phyloP scores from a whole-genome alignment of 2,797 vertebrate species.

The Ciconia nigra region DNA sequence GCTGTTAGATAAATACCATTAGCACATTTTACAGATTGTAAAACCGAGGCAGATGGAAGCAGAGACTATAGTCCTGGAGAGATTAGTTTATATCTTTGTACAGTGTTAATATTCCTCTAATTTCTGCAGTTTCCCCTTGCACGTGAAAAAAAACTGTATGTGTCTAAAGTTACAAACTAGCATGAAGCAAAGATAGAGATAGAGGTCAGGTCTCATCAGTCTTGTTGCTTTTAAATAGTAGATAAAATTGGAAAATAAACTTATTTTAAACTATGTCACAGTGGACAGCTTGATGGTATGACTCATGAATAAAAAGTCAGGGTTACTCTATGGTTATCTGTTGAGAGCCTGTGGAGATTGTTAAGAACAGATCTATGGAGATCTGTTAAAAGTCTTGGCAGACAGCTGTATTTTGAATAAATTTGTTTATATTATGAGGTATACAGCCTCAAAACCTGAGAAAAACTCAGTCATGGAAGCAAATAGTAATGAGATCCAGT shows the following conservation, averaged over 20 bases:
- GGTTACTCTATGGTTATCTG: neutral
- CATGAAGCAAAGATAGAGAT: neutral
- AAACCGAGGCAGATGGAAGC: neutral
- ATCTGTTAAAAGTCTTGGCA: neutral
- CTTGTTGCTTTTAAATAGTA: neutral
- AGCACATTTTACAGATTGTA: neutral
- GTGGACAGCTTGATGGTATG: neutral
- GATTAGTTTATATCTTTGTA: neutral
- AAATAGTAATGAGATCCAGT: constrained; percentile 37
- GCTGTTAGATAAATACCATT: neutral
- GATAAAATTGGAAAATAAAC: neutral
- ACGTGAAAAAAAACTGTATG: neutral
- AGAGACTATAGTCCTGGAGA: neutral
- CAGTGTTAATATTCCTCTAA: neutral
- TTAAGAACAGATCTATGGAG: no score
- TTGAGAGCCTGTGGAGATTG: neutral
- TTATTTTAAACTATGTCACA: neutral
- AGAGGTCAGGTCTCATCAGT: neutral
- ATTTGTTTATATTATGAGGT: constrained; percentile 14
- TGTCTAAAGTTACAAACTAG: neutral
- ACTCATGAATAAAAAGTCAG: constrained; percentile 12
- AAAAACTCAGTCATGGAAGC: constrained; percentile 31
- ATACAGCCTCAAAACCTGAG: constrained; percentile 18
- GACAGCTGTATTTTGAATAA: neutral
- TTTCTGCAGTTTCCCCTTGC: neutral